Percentiles rank a stretch among this genome's conserved stretches.
Evolutionary conservation across 2,888 invertebrate species (phyloP).

Genomic region (Tanypteryx hageni): DNA sequence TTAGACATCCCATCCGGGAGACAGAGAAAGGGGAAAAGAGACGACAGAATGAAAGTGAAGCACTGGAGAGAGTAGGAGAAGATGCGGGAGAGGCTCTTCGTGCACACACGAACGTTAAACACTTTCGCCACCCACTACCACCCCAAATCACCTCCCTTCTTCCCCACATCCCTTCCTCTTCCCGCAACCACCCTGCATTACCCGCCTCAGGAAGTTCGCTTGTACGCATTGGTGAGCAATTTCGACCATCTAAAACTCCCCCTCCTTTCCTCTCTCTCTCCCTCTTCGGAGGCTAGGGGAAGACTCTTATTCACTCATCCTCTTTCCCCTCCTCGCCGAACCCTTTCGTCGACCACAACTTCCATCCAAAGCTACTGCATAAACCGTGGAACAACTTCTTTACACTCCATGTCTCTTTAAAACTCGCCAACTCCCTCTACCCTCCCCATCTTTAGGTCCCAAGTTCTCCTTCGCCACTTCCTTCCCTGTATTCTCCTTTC

Average conservation of each 20-base stretch:
- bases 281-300: background rate
- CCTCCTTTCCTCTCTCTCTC: background rate
- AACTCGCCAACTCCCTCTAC: background rate
- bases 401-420: background rate
- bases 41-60: background rate
- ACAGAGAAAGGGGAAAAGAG: background rate
- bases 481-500: background rate
- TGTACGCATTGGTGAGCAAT: conserved; percentile 54
- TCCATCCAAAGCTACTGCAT: background rate
- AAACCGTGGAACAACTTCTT: background rate
- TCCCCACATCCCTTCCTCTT: background rate
- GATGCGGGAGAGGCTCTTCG: background rate
- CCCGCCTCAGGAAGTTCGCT: conserved; percentile 52
- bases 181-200: background rate
- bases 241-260: conserved; percentile 26
- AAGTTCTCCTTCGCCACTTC: background rate
- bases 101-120: no score
- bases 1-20: background rate
- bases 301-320: background rate
- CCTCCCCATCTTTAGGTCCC: background rate
- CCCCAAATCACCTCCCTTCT: background rate
- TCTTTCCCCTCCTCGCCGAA: no score
- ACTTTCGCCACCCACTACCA: no score
- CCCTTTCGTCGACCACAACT: background rate
- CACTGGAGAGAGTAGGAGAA: background rate